A percentile compares a stretch with the other conserved stretches of the same genome.
Conservation (phyloP, 2,797 vertebrate genomes). For the Clarias pachynema region DNA sequence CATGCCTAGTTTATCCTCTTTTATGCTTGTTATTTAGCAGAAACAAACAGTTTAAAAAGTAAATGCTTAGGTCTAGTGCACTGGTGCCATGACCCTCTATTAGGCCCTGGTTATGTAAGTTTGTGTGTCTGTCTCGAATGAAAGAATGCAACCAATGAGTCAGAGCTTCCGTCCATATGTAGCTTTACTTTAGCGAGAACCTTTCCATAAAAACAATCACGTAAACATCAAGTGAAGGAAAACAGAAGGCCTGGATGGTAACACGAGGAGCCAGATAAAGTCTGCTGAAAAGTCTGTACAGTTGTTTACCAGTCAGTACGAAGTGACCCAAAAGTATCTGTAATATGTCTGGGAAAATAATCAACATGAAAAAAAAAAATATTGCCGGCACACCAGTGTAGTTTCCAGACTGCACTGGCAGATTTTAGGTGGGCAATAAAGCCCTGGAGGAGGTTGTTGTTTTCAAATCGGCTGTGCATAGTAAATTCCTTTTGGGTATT, state of each 20-base stretch:
- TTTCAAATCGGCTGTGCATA: constrained; percentile 50
- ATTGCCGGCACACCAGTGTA: constrained; percentile 28
- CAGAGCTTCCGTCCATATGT: constrained; percentile 35
- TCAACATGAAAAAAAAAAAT: constrained; percentile 35
- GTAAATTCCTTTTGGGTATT: constrained; percentile 63
- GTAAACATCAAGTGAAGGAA: constrained; percentile 36
- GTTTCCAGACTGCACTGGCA: constrained; percentile 48
- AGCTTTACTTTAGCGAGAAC: constrained; percentile 24
- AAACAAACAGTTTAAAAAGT: constrained; percentile 18
- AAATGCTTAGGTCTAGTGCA: background rate
- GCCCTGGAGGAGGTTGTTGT: constrained; percentile 46
- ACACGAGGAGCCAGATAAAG: constrained; percentile 12
- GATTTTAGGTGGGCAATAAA: constrained; percentile 50
- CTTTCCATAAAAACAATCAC: constrained; percentile 36
- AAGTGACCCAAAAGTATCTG: constrained; percentile 45
- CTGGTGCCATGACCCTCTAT: constrained; percentile 11
- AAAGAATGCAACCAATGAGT: constrained; percentile 30
- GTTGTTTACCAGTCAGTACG: constrained; percentile 51
- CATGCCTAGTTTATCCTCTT: background rate
- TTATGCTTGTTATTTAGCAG: background rate
- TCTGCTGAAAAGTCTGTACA: constrained; percentile 35
- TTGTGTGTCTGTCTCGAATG: constrained; percentile 17
- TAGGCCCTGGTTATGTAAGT: constrained; percentile 26
- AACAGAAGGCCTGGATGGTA: constrained; percentile 33
- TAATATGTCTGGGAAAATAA: constrained; percentile 55